Conservation (phyloP, 1,140 invertebrate genomes). For the Brevipalpus yothersi region DNA sequence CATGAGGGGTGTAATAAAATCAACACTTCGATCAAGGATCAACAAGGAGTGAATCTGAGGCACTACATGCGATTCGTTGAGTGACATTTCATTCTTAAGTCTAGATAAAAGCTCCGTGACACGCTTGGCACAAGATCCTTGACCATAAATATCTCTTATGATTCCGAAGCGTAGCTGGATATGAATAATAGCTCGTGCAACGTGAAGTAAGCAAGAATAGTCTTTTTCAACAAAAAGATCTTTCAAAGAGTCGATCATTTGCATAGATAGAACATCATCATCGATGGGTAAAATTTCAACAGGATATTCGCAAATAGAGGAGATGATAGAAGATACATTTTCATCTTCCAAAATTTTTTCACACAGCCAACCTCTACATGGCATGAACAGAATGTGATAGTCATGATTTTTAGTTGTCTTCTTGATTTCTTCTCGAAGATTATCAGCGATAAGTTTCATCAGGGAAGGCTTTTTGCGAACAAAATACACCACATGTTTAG, state of each 20-base stretch:
- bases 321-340: slow-evolving; percentile 50
- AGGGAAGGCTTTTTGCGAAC: slow-evolving; percentile 48
- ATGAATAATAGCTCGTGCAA: slow-evolving; percentile 59
- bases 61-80: slow-evolving; percentile 21
- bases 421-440: slow-evolving; percentile 34
- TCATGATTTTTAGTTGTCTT: slow-evolving; percentile 19
- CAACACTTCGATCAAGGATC: slow-evolving; percentile 61
- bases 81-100: slow-evolving; percentile 38
- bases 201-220: slow-evolving; percentile 56
- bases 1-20: slow-evolving; percentile 68
- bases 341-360: slow-evolving; percentile 38
- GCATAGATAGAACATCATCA: slow-evolving; percentile 74
- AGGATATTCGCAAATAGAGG: slow-evolving; percentile 51
- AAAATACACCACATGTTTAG: slow-evolving; percentile 68
- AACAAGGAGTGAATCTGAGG: slow-evolving; percentile 64
- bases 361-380: slow-evolving; percentile 58
- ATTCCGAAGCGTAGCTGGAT: slow-evolving; percentile 68
- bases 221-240: slow-evolving; percentile 68
- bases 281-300: slow-evolving; percentile 77
- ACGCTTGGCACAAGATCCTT: slow-evolving; percentile 59
- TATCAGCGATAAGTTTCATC: slow-evolving; percentile 62
- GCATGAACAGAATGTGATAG: slow-evolving; percentile 55
- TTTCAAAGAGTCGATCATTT: slow-evolving; percentile 31
- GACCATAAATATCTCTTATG: slow-evolving; percentile 65
- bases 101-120: slow-evolving; percentile 64